Base-by-base conservation (phyloP, 2,888 invertebrate species). In the Scaptomyza polygonia region DNA sequence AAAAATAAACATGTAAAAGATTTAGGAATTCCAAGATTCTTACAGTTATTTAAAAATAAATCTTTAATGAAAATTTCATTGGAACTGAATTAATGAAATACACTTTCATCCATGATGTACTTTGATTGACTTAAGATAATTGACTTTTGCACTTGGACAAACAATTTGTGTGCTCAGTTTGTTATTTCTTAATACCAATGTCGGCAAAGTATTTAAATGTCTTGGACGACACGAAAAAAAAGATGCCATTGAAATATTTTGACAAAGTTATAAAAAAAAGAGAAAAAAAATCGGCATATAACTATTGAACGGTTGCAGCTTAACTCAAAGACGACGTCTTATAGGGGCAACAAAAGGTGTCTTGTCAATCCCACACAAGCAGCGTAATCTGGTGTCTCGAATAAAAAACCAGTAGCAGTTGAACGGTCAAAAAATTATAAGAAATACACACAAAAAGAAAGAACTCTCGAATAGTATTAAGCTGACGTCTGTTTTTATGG, bases 401-500 rank as follows among this genome's bases (percentile, higher is more conserved):
- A 73, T 70, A 49, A 58, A 79, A 83, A 83, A 83, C 80, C 85
- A 81, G 80, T 85, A 81, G 80, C 80, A 67, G 16, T 16, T 9
- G 39, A 7, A 3, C 52, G 45, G 16, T 45, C 29, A 47, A 56
- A 58, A 29, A 58, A 42, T 30, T 12, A 34, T 16, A 39, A 16
- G 12, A 29, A 56, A 67, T 40, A 55, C 67, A 48, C 32, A 36
- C 61, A 32, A 14, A 44, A 66, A 56, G 57, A 62, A 63, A 72
- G 69, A 75, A 59, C 63, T 67, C 70, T 75, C 43, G 53, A 67
- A 72, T 73, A 67, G 71, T 73, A 79, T 83, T 84, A 84, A 85
- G 81, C 73, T 75, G 86, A 86, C 85, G 84, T 84, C 71, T 74
- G 79, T 78, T 81, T 81, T 81, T 79, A 73, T 86, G 79, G 77